phyloP scores from a whole-genome alignment of 2,797 vertebrate genomes.

The Eospalax fontanierii region DNA sequence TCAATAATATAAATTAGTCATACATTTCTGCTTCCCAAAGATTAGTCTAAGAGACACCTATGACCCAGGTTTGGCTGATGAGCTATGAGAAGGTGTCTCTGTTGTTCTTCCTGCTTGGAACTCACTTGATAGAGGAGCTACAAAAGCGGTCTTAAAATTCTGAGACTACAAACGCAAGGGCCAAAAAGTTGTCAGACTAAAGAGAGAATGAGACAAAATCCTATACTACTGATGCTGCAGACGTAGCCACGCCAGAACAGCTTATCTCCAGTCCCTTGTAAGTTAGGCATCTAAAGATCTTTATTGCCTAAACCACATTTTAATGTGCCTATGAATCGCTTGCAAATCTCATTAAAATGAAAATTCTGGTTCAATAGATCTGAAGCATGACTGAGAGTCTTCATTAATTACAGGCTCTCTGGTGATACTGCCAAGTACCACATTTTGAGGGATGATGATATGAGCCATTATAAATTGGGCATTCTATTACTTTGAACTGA shows the following conservation, averaged over 20 bases:
- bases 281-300: neutral
- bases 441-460: neutral
- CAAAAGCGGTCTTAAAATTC: neutral
- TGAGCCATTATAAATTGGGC: neutral
- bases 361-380: neutral
- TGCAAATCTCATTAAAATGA: conserved; percentile 40
- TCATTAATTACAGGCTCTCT: neutral
- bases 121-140: neutral
- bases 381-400: neutral
- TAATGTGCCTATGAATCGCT: conserved; percentile 30
- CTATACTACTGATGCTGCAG: no score
- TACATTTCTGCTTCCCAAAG: neutral
- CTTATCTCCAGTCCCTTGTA: neutral
- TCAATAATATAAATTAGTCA: neutral
- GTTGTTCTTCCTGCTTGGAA: neutral
- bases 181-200: neutral
- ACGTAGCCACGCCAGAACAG: neutral
- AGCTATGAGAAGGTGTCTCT: neutral
- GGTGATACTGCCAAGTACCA: neutral
- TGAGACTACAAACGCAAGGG: neutral
- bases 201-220: neutral
- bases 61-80: neutral
- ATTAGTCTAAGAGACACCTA: neutral
- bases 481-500: neutral
- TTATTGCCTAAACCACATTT: neutral